These are phyloP conservation scores for Thalassophryne amazonica DNA, from an alignment of 2,797 vertebrate genomes.

Conservation along the genomic window DNA sequence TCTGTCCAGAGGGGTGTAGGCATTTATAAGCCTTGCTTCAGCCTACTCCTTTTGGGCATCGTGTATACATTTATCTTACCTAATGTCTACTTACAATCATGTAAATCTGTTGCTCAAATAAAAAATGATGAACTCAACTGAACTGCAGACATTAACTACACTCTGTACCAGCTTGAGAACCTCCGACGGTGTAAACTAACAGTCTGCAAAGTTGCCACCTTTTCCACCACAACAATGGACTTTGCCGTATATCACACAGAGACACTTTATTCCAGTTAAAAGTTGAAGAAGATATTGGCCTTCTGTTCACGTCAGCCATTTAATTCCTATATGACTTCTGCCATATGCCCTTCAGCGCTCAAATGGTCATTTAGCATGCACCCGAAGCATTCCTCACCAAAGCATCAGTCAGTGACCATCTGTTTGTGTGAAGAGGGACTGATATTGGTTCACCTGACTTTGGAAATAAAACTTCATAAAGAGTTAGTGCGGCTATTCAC, in stretches of 20 bases:
- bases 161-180: slow-evolving; percentile 12
- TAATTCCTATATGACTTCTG: slow-evolving; percentile 59
- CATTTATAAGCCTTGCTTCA: too few relatives aligned
- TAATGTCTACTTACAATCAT: too few relatives aligned
- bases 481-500: not conserved
- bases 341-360: slow-evolving; percentile 71
- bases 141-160: slow-evolving; percentile 1
- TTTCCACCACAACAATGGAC: slow-evolving; percentile 35
- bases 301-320: slow-evolving; percentile 59
- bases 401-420: slow-evolving; percentile 57
- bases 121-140: too few relatives aligned
- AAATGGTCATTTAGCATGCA: slow-evolving; percentile 56
- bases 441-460: slow-evolving; percentile 38
- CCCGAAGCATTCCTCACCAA: slow-evolving; percentile 58
- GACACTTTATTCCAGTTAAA: slow-evolving; percentile 55
- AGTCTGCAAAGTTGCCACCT: slow-evolving; percentile 41
- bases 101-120: too few relatives aligned
- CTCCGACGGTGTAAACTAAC: slow-evolving; percentile 27
- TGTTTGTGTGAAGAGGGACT: slow-evolving; percentile 35
- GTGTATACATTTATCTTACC: too few relatives aligned
- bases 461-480: slow-evolving; percentile 34
- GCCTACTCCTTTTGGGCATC: too few relatives aligned
- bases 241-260: slow-evolving; percentile 40
- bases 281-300: slow-evolving; percentile 52
- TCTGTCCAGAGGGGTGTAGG: too few relatives aligned